phyloP scores from a whole-genome alignment of 2,888 invertebrate genomes.

The Andrena hattorfiana region DNA sequence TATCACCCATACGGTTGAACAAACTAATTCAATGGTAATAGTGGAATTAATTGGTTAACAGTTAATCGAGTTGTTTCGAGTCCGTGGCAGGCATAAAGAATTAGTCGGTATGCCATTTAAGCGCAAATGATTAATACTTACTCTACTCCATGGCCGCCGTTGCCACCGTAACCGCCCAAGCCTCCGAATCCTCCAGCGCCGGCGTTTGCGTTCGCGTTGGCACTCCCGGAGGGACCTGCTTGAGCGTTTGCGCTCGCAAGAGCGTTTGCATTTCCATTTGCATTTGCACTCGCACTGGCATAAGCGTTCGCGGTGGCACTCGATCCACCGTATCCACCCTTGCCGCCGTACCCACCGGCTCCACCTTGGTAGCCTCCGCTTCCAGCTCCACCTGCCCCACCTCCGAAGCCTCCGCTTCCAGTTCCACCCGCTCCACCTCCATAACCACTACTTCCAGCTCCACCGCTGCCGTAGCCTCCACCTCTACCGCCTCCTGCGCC shows the following conservation, averaged over 20 bases:
- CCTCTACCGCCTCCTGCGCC: slow-evolving; percentile 27
- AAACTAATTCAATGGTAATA: slow-evolving; percentile 66
- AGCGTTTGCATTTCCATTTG: slow-evolving; percentile 49
- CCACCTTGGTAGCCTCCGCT: background rate
- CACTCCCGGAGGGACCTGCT: slow-evolving; percentile 60
- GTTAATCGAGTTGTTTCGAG: background rate
- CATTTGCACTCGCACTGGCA: slow-evolving; percentile 24
- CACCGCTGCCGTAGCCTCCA: slow-evolving; percentile 19
- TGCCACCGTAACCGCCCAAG: slow-evolving; percentile 18
- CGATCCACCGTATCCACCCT: slow-evolving; percentile 15
- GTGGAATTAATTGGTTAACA: background rate
- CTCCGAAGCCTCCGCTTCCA: slow-evolving; percentile 1
- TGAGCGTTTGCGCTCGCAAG: slow-evolving; percentile 61
- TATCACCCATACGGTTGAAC: slow-evolving; percentile 84
- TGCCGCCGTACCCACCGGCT: slow-evolving; percentile 17
- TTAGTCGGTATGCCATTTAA: background rate
- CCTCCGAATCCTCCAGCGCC: slow-evolving; percentile 48
- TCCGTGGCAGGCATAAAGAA: background rate
- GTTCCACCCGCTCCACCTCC: slow-evolving; percentile 13
- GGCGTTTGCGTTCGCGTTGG: slow-evolving; percentile 64
- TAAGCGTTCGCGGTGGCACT: slow-evolving; percentile 8
- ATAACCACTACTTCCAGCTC: slow-evolving; percentile 1
- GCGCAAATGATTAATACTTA: slow-evolving; percentile 36
- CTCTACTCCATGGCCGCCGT: slow-evolving; percentile 57
- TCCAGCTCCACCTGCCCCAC: background rate